phyloP scores from a whole-genome alignment of 64 coral and sea anemone genomes.

The Stichodactyla mertensii region DNA sequence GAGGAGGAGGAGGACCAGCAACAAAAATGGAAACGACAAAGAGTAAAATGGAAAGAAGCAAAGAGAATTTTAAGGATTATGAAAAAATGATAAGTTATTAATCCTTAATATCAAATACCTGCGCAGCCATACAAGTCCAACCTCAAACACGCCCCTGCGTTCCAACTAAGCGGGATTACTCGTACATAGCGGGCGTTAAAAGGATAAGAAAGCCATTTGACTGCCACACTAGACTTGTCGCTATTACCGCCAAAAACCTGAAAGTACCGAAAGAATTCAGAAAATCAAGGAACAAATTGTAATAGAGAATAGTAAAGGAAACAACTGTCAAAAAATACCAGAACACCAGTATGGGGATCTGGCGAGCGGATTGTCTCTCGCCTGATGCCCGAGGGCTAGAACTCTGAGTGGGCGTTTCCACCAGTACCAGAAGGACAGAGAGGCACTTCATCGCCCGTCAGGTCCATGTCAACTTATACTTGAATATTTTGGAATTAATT shows the following conservation, averaged over 20 bases:
- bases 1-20: no score
- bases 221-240: neutral
- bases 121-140: slow-evolving; percentile 41
- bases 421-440: no score
- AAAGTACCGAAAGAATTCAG: neutral
- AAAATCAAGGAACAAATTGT: neutral
- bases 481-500: no score
- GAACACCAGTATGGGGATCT: no score
- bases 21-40: no score
- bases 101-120: neutral
- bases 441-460: no score
- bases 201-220: slow-evolving; percentile 19
- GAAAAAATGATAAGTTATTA: neutral
- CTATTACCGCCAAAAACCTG: neutral
- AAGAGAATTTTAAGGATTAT: neutral
- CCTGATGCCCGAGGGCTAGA: no score
- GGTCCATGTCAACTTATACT: no score
- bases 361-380: no score
- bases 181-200: slow-evolving; percentile 25
- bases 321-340: no score
- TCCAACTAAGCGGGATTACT: slow-evolving; percentile 19
- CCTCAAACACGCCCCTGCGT: neutral
- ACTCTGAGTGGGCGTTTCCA: no score
- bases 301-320: neutral
- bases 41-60: no score